Evolutionary conservation across 2,888 invertebrate genomes (phyloP), one percentile per base, ranked within the genome.

Genomic region (Hydrotaea diabolus): DNA sequence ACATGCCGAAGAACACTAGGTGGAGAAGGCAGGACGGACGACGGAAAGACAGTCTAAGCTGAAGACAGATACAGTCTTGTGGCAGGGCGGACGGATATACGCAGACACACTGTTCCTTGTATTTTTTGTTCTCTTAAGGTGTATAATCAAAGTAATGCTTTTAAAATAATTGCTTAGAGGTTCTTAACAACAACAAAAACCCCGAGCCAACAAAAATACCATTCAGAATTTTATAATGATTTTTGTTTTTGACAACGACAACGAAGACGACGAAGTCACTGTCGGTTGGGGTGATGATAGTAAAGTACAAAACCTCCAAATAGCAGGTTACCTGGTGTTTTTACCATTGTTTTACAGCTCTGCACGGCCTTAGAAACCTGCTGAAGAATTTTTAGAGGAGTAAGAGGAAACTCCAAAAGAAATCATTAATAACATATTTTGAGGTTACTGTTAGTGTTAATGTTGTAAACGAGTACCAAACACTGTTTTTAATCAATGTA

Each of bases 121-220:
- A n/a, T n/a, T n/a, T n/a, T n/a, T n/a, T n/a, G n/a, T 31, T 46
- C 15, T 71, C 8, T 17, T 2, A 69, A 69, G 53, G 66, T 66
- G 19, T 53, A 69, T 69, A 39, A 69, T 57, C 15, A 49, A 49
- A 55, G 71, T 64, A 46, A 55, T 17, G 46, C 73, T 43, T 77
- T 77, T 77, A 82, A 82, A 19, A 62, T 78, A 82, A 82, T 82
- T 82, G 74, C 71, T 62, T 71, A 64, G 57, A 39, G 62, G 46
- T 79, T 66, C 49, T 79, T n/a, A 17, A 69, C n/a, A 36, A 66
- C 77, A 59, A 13, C 55, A 21, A 13, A 4, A 23, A n/a, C 17
- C 17, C 71, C 36, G 5, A 36, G 36, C 39, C 39, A 39, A 39
- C 39, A 39, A 39, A 36, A 36, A 39, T 39, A 39, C 8, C 39